phyloP scores from a whole-genome alignment of 2,888 invertebrate genomes.

The Stenchaetothrips biformis region DNA sequence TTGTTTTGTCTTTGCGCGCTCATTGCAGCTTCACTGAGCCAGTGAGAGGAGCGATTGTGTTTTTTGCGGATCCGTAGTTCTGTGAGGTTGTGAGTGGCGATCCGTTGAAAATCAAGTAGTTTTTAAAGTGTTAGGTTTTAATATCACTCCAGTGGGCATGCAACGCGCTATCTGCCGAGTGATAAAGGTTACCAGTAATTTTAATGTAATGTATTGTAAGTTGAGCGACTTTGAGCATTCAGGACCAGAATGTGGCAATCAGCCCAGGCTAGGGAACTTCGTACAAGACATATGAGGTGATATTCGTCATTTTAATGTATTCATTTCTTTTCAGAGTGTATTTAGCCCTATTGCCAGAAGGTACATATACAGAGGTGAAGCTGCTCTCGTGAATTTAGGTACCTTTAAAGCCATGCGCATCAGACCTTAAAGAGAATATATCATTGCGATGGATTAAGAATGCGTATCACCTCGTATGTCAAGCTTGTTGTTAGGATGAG shows the following conservation, averaged over 20 bases:
- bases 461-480: conserved; percentile 18
- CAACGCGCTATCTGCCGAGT: conserved; percentile 8
- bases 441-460: background rate
- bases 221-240: background rate
- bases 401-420: background rate
- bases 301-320: background rate
- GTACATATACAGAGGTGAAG: background rate
- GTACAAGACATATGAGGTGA: background rate
- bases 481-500: background rate
- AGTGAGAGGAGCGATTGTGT: background rate
- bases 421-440: conserved; percentile 4
- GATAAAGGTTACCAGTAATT: conserved; percentile 18
- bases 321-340: background rate
- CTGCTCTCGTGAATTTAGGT: background rate
- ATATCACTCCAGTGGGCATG: conserved; percentile 9
- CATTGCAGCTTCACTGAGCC: no score
- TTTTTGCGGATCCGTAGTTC: background rate
- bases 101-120: background rate
- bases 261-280: background rate
- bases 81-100: background rate
- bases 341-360: background rate
- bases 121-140: background rate
- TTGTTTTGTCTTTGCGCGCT: background rate
- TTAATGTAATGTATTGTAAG: background rate
- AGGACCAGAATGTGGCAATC: conserved; percentile 9